Percentiles rank a stretch among this genome's conserved stretches.
phyloP scores from a whole-genome alignment of 2,888 invertebrate genomes.

The Macrophya annulata region DNA sequence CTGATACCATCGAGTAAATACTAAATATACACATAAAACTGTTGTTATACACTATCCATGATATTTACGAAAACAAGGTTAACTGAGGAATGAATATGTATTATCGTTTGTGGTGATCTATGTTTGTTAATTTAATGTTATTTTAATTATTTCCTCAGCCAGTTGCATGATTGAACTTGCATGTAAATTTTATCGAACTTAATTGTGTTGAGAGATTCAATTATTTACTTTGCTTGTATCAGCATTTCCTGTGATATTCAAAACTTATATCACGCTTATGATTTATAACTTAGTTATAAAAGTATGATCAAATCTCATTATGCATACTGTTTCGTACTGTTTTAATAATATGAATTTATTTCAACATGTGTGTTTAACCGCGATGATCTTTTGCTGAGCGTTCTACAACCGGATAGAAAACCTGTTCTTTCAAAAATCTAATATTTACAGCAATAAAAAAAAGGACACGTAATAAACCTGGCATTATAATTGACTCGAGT shows the following conservation, averaged over 20 bases:
- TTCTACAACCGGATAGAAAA: constrained; percentile 2
- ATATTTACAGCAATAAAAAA: neutral
- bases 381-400: neutral
- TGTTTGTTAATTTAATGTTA: neutral
- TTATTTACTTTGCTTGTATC: constrained; percentile 11
- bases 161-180: neutral
- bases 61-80: constrained; percentile 15
- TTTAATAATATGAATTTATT: neutral
- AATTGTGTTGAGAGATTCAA: neutral
- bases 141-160: neutral
- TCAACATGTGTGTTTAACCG: neutral
- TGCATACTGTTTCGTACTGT: neutral
- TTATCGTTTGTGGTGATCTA: neutral
- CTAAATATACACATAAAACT: neutral
- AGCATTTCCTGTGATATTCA: neutral
- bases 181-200: neutral
- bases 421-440: constrained; percentile 25
- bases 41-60: neutral
- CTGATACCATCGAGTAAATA: neutral
- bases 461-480: neutral
- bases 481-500: neutral
- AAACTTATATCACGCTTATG: neutral
- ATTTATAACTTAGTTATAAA: neutral
- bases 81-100: neutral
- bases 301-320: neutral